These are phyloP conservation scores for Apostichopus californicus DNA, from an alignment of 35 echinoderm and acorn worm genomes.

Conservation along the genomic window DNA sequence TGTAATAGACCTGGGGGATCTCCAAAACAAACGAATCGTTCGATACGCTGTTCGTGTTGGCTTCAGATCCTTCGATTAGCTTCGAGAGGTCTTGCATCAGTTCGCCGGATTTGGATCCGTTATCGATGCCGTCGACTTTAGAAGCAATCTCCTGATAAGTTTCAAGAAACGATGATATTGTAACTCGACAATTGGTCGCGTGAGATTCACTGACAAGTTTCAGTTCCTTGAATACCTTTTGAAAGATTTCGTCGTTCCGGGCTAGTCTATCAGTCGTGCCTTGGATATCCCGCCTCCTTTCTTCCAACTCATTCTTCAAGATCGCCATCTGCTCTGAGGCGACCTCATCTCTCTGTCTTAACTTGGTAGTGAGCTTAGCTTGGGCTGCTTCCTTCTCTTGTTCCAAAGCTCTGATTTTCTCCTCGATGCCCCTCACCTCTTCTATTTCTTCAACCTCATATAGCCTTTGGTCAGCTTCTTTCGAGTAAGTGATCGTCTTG, in stretches of 20 bases:
- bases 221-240: neutral
- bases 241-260: neutral
- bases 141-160: conserved; percentile 4
- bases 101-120: neutral
- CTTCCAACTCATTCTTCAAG: conserved; percentile 14
- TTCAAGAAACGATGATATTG: conserved; percentile 1
- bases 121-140: neutral
- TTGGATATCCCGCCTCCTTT: neutral
- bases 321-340: neutral
- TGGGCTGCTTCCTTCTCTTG: neutral
- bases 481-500: conserved; percentile 9
- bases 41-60: neutral
- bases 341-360: neutral
- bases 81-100: conserved; percentile 10
- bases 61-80: neutral
- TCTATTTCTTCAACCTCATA: conserved; percentile 38
- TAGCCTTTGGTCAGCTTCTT: conserved; percentile 32
- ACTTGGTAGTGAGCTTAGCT: neutral
- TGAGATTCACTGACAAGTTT: conserved; percentile 23
- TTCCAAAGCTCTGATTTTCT: neutral
- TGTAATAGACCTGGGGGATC: conserved; percentile 1
- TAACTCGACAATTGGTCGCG: conserved; percentile 7
- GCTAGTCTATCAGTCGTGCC: neutral
- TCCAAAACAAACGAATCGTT: conserved; percentile 45
- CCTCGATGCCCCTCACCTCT: neutral